Evolutionary conservation across 1,140 invertebrate species (phyloP).

Genomic region (Gryon sp.): DNA sequence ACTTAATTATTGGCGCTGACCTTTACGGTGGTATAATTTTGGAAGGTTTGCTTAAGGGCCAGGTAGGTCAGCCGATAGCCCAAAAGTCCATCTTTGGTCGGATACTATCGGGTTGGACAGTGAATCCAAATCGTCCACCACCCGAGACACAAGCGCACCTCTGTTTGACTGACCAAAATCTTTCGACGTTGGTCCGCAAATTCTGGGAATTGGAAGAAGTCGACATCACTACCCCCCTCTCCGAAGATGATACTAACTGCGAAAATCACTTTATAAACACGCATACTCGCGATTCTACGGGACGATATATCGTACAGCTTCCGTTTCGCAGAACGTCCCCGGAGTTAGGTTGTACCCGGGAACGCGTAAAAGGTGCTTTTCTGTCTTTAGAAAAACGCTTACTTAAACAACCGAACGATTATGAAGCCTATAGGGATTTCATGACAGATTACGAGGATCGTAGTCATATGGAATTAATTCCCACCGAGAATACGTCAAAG

Average conservation of each 20-base stretch:
- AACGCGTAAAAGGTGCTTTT: too few relatives aligned
- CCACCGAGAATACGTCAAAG: neutral
- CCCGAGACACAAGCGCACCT: too few relatives aligned
- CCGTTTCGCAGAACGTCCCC: too few relatives aligned
- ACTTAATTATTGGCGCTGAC: constrained; percentile 1
- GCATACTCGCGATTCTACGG: neutral
- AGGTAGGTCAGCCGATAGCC: neutral
- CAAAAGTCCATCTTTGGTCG: constrained; percentile 4
- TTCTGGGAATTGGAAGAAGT: neutral
- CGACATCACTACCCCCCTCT: constrained; percentile 65
- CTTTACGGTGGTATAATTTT: neutral
- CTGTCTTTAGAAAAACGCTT: neutral
- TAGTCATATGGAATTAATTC: neutral
- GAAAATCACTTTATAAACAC: neutral
- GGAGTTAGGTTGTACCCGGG: too few relatives aligned
- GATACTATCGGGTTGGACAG: constrained; percentile 7
- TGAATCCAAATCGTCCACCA: too few relatives aligned
- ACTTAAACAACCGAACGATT: neutral
- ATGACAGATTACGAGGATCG: neutral
- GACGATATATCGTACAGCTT: neutral
- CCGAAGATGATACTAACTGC: neutral
- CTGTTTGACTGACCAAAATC: neutral
- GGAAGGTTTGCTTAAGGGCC: neutral
- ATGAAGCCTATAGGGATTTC: neutral
- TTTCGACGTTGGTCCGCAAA: neutral